These are phyloP conservation scores for Notolabrus celidotus DNA, from an alignment of 2,797 vertebrate species.

Conservation along the genomic window DNA sequence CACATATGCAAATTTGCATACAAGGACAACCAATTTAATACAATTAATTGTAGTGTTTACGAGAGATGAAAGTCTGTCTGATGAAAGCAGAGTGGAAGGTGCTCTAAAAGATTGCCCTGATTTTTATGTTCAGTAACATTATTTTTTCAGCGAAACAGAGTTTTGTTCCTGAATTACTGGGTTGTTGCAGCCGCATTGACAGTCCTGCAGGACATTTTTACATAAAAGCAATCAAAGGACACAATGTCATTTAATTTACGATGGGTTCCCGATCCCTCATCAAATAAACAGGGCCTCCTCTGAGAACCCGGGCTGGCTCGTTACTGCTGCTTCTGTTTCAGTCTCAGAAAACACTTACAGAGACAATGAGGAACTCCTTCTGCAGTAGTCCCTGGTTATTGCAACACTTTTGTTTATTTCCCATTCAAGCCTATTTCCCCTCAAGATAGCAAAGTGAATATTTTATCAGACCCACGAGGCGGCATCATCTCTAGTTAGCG, in stretches of 20 bases:
- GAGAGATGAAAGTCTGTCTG: background rate
- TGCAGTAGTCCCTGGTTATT: slow-evolving; percentile 22
- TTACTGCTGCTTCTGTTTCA: slow-evolving; percentile 40
- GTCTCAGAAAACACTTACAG: slow-evolving; percentile 48
- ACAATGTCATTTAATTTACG: slow-evolving; percentile 50
- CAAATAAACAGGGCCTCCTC: slow-evolving; percentile 34
- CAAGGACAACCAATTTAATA: background rate
- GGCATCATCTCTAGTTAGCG: slow-evolving; percentile 37
- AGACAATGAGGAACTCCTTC: slow-evolving; percentile 44
- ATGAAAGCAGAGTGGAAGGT: background rate
- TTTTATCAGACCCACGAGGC: slow-evolving; percentile 55
- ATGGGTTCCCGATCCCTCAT: slow-evolving; percentile 28
- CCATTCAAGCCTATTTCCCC: slow-evolving; percentile 46
- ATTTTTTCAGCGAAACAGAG: slow-evolving; percentile 3
- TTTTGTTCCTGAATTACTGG: slow-evolving; percentile 11
- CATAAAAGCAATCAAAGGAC: slow-evolving; percentile 45
- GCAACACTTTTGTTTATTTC: slow-evolving; percentile 54
- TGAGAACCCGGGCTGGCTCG: slow-evolving; percentile 29
- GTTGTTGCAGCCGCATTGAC: slow-evolving; percentile 2
- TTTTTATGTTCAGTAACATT: background rate
- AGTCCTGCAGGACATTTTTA: slow-evolving; percentile 40
- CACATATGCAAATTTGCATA: background rate
- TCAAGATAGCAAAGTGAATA: slow-evolving; percentile 60
- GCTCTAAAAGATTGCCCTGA: background rate
- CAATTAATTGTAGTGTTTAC: background rate